phyloP scores from a whole-genome alignment of 2,888 invertebrate species.

The Halictus quadricinctus region DNA sequence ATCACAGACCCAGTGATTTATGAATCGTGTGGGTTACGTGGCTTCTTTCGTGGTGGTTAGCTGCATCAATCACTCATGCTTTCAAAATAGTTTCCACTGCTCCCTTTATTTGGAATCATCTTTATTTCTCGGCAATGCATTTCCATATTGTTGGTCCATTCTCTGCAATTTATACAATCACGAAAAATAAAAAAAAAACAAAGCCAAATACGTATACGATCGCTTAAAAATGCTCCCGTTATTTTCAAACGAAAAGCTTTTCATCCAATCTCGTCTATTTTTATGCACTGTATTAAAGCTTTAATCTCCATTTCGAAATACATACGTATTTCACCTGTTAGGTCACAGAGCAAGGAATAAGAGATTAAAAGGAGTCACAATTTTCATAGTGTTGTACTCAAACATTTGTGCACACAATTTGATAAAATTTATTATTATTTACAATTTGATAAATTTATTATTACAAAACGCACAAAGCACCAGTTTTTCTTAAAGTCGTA shows the following conservation, averaged over 20 bases:
- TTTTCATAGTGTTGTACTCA: neutral
- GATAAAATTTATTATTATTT: neutral
- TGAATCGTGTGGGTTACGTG: slow-evolving; percentile 22
- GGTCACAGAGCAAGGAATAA: slow-evolving; percentile 8
- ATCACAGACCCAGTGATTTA: slow-evolving; percentile 47
- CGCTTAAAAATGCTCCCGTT: neutral
- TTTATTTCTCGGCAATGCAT: slow-evolving; percentile 10
- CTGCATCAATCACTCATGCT: slow-evolving; percentile 39
- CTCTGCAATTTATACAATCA: slow-evolving; percentile 1
- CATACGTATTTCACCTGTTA: neutral
- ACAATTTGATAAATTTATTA: neutral
- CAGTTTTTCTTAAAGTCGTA: neutral
- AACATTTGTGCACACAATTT: neutral
- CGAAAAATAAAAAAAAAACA: neutral
- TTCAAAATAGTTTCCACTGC: slow-evolving; percentile 18
- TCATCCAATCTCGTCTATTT: neutral
- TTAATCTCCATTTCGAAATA: neutral
- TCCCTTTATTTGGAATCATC: slow-evolving; percentile 10
- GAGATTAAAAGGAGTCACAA: neutral
- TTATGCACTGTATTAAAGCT: neutral
- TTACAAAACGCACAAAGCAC: neutral
- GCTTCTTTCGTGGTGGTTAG: slow-evolving; percentile 16
- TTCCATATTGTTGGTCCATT: slow-evolving; percentile 12
- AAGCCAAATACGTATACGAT: neutral
- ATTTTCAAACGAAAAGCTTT: neutral